Conservation (phyloP, 2,797 vertebrate genomes). For the Fringilla coelebs region DNA sequence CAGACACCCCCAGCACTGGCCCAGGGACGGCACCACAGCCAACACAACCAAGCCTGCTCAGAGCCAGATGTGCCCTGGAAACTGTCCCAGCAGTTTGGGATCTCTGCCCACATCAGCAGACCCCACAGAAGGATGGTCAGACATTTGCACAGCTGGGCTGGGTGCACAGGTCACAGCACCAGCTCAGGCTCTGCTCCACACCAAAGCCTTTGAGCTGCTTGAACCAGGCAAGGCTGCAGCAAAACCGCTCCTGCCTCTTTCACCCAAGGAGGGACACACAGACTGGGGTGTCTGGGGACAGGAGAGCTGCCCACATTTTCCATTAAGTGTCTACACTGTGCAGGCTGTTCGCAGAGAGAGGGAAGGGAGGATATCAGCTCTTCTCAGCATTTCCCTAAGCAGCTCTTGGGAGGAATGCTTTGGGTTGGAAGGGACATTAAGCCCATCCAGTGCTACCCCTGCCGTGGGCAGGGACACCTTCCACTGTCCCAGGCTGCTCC, state of each 20-base stretch:
- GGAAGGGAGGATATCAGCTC: neutral
- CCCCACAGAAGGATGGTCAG: neutral
- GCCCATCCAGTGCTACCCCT: rapidly evolving
- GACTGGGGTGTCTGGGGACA: neutral
- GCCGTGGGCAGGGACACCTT: neutral
- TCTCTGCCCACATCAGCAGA: neutral
- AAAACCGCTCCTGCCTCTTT: neutral
- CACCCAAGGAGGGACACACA: neutral
- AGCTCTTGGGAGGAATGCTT: neutral
- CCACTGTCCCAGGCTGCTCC: neutral
- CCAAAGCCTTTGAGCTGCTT: too few relatives aligned
- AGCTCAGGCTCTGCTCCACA: neutral
- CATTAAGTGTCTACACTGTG: rapidly evolving
- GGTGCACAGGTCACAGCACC: neutral
- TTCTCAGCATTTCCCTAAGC: neutral
- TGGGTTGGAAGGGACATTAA: neutral
- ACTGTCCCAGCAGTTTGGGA: too few relatives aligned
- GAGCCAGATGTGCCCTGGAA: neutral
- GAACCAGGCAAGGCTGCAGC: neutral
- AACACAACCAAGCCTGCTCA: neutral
- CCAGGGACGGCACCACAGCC: neutral
- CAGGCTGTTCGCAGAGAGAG: neutral
- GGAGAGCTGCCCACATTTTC: neutral
- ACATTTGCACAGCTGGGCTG: rapidly evolving
- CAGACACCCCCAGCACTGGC: too few relatives aligned